A percentile compares a stretch with the other conserved stretches of the same genome.
These are phyloP conservation scores for Gymnarchus niloticus DNA, from an alignment of 2,113 vertebrate genomes.

Conservation along the genomic window DNA sequence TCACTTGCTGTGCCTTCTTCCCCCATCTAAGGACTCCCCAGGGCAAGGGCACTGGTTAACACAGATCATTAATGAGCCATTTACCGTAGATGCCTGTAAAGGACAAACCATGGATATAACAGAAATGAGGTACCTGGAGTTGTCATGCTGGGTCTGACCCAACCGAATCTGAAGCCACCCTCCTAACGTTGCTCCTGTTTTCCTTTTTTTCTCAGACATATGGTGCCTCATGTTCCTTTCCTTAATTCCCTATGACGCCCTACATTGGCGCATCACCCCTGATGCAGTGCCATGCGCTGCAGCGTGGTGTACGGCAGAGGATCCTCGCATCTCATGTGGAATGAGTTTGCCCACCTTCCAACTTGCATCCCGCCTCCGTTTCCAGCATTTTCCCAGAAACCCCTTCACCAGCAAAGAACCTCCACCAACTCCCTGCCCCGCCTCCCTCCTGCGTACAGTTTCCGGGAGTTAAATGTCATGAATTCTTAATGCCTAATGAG, in stretches of 20 bases:
- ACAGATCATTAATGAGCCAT: neutral
- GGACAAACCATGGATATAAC: neutral
- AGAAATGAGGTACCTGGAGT: neutral
- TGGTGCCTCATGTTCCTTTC: neutral
- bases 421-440: neutral
- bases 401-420: neutral
- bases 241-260: too few species aligned
- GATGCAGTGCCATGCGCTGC: too few species aligned
- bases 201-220: neutral
- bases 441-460: slow-evolving; percentile 45
- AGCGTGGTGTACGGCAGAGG: neutral
- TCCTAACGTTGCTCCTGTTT: neutral
- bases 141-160: neutral
- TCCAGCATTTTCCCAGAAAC: too few species aligned
- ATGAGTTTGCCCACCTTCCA: neutral
- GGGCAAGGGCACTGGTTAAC: neutral
- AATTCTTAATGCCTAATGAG: slow-evolving; percentile 75
- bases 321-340: neutral
- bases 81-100: neutral
- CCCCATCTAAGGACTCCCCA: neutral
- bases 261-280: neutral
- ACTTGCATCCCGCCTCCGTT: too few species aligned
- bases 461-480: slow-evolving; percentile 66
- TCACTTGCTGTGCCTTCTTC: neutral
- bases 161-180: neutral